These are phyloP conservation scores for Aegithalos caudatus DNA, from an alignment of 2,113 vertebrate species.

Conservation along the genomic window DNA sequence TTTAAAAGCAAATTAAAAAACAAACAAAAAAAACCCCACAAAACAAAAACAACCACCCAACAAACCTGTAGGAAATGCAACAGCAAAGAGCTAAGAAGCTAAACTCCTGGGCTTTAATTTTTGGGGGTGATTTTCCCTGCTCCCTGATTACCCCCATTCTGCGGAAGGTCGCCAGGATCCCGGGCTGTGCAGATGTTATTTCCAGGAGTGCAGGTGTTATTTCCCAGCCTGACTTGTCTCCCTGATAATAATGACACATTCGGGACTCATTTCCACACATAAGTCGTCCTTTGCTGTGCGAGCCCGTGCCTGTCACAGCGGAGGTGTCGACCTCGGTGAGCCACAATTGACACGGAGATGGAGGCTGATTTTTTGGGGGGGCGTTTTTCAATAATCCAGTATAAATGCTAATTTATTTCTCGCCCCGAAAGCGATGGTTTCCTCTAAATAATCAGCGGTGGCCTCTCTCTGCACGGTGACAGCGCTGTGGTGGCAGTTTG, in stretches of 20 bases:
- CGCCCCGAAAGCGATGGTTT: conserved; percentile 20
- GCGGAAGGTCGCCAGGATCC: background rate
- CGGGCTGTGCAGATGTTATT: background rate
- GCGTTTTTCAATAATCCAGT: background rate
- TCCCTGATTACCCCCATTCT: background rate
- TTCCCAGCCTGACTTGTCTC: background rate
- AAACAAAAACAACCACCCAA: background rate
- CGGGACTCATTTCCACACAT: background rate
- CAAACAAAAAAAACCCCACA: background rate
- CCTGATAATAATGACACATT: background rate
- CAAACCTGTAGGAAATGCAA: background rate
- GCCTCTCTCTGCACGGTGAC: background rate
- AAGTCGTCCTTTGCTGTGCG: background rate
- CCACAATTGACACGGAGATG: conserved; percentile 26
- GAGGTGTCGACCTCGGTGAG: background rate
- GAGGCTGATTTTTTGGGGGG: background rate
- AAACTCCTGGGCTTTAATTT: background rate
- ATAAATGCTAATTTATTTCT: conserved; percentile 37
- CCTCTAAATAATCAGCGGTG: background rate
- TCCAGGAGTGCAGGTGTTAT: background rate
- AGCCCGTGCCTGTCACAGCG: background rate
- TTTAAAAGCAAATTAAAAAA: background rate
- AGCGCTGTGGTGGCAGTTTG: background rate
- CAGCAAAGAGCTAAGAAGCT: background rate
- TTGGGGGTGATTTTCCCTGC: background rate